Evolutionary conservation across 2,888 invertebrate species (phyloP).

Genomic region (Apamea crenata): DNA sequence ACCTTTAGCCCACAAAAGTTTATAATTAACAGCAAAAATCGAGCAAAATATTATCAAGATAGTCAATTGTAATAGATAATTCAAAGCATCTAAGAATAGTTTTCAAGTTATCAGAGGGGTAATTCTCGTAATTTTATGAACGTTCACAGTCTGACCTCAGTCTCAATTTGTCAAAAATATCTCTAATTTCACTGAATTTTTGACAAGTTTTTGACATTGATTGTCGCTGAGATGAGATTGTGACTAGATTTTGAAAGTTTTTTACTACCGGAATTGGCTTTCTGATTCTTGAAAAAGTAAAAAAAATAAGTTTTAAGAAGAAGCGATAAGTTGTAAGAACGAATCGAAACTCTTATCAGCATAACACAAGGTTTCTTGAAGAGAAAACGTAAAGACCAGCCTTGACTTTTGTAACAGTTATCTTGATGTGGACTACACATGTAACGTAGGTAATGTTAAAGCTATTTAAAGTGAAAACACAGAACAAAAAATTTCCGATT

Average conservation of each 20-base stretch:
- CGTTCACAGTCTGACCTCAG: too few relatives aligned
- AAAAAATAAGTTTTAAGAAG: neutral
- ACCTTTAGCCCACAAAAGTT: too few relatives aligned
- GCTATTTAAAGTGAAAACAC: neutral
- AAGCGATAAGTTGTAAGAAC: neutral
- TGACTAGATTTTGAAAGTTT: too few relatives aligned
- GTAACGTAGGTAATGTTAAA: neutral
- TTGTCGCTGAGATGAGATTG: too few relatives aligned
- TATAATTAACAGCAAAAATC: neutral
- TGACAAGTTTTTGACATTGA: too few relatives aligned
- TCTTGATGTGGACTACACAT: neutral
- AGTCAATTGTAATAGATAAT: neutral
- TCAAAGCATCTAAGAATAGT: neutral
- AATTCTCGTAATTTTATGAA: too few relatives aligned
- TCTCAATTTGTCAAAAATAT: too few relatives aligned
- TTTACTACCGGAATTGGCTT: too few relatives aligned
- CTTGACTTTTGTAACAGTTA: neutral
- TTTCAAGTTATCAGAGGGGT: neutral
- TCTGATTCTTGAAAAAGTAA: neutral
- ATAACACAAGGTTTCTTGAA: neutral
- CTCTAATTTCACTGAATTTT: too few relatives aligned
- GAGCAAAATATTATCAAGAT: neutral
- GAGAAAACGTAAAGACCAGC: neutral
- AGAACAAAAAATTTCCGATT: slow-evolving; percentile 11
- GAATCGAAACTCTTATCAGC: neutral